Conservation (phyloP, 2,113 vertebrate species). For the Excalfactoria chinensis region DNA sequence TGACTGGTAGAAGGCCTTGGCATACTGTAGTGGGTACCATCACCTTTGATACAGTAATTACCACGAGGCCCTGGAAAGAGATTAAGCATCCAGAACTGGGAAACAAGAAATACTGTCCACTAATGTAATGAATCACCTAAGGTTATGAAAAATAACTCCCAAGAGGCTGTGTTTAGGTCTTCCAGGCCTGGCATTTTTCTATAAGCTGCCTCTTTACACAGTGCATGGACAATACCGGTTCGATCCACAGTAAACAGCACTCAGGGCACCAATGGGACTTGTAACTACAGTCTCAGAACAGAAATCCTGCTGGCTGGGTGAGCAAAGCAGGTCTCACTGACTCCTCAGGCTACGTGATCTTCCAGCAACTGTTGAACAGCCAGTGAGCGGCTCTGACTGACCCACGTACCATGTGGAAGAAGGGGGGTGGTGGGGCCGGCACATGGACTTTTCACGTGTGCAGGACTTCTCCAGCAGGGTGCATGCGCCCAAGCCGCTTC, state of each 20-base stretch:
- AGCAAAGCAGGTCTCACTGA: background rate
- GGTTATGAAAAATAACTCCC: background rate
- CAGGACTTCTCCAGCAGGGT: background rate
- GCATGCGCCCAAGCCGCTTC: background rate
- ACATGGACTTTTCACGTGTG: background rate
- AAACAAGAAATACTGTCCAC: background rate
- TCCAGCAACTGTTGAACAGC: background rate
- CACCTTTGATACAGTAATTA: background rate
- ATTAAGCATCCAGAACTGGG: background rate
- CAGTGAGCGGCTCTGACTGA: background rate
- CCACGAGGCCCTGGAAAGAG: background rate
- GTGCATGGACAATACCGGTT: background rate
- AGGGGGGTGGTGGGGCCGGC: background rate
- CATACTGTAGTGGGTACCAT: background rate
- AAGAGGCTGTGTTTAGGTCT: background rate
- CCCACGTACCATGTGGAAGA: background rate
- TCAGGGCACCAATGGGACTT: rapidly evolving
- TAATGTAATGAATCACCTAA: background rate
- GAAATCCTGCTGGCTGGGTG: background rate
- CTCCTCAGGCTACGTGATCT: background rate
- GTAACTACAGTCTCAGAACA: rapidly evolving
- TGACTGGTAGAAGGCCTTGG: background rate
- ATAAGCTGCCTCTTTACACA: background rate
- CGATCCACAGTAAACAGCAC: background rate
- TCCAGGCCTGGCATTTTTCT: background rate